A percentile compares a stretch with the other conserved stretches of the same genome.
These are phyloP conservation scores for Rhinichthys osculus DNA, from an alignment of 2,797 vertebrate species.

Conservation along the genomic window DNA sequence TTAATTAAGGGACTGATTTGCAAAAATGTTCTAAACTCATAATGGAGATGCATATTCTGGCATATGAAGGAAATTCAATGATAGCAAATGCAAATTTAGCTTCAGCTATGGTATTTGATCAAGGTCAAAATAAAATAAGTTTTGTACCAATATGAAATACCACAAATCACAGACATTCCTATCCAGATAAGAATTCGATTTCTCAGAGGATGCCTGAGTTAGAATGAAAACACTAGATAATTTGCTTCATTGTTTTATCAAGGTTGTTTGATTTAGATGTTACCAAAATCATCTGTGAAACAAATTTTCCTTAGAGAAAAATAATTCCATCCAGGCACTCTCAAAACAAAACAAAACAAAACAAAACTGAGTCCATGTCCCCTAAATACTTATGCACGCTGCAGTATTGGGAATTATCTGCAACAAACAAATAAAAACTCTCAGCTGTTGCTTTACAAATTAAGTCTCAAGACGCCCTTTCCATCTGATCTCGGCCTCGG, in stretches of 20 bases:
- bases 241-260: background rate
- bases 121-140: background rate
- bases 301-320: background rate
- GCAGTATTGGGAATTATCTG: background rate
- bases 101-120: background rate
- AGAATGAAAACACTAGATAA: background rate
- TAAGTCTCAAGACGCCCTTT: slow-evolving; percentile 3
- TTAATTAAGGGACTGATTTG: background rate
- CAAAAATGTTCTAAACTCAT: background rate
- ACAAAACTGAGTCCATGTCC: background rate
- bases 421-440: slow-evolving; percentile 14
- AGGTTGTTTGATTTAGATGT: background rate
- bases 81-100: background rate
- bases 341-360: background rate
- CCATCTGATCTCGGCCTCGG: background rate
- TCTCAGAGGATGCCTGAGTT: background rate
- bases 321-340: background rate
- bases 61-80: background rate
- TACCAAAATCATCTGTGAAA: background rate
- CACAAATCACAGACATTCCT: background rate
- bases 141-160: background rate
- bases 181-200: background rate
- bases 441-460: background rate
- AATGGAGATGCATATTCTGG: background rate
- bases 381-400: background rate